A percentile compares a stretch with the other conserved stretches of the same genome.
phyloP scores from a whole-genome alignment of 2,888 invertebrate genomes.

The Chrysolina haemoptera region DNA sequence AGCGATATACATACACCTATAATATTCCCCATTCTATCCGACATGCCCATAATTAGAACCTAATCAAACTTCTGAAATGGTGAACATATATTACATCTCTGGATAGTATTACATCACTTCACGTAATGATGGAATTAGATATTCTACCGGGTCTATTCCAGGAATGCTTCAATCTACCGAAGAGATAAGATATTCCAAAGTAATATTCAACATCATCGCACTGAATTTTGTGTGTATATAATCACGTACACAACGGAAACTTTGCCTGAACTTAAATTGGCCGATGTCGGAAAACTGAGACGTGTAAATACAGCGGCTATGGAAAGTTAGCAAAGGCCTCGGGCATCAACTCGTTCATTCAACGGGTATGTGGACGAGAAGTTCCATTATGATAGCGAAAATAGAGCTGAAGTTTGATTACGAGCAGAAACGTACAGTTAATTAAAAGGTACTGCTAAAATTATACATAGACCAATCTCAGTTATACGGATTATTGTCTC shows the following conservation, averaged over 20 bases:
- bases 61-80: slow-evolving; percentile 17
- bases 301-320: background rate
- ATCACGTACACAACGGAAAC: slow-evolving; percentile 43
- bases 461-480: no score
- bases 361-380: background rate
- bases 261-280: slow-evolving; percentile 47
- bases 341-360: slow-evolving; percentile 7
- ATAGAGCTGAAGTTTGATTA: no score
- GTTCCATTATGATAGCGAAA: background rate
- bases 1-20: background rate
- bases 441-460: no score
- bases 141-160: background rate
- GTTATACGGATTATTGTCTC: no score
- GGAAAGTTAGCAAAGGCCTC: background rate
- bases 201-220: slow-evolving; percentile 22
- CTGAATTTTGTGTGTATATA: slow-evolving; percentile 42
- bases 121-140: slow-evolving; percentile 9
- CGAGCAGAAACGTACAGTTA: no score
- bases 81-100: slow-evolving; percentile 8
- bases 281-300: slow-evolving; percentile 41
- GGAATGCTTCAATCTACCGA: slow-evolving; percentile 11
- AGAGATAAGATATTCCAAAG: slow-evolving; percentile 22
- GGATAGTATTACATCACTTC: slow-evolving; percentile 14
- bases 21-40: slow-evolving; percentile 1
- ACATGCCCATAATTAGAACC: slow-evolving; percentile 17